Evolutionary conservation across 2,113 vertebrate species (phyloP), one percentile per base, ranked within the genome.

Genomic region (Canis aureus): DNA sequence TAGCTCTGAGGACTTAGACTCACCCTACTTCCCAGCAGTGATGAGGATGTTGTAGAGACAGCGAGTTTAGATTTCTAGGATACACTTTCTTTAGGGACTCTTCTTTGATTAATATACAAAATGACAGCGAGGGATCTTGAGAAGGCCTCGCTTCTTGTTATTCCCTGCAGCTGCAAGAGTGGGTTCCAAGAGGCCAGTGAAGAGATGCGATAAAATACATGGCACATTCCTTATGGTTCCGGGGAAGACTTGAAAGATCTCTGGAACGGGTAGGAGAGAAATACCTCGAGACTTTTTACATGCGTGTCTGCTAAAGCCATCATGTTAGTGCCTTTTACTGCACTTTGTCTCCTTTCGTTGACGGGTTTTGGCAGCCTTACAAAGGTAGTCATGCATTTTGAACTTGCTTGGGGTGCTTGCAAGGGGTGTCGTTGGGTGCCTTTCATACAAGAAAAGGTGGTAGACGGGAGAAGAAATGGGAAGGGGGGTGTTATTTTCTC

Each of bases 181-280:
- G 55, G 88, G 59, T 80, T 98, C 60, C 87, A 93, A 73, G 93
- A 94, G 95, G 86, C 53, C 62, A 60, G 32, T 49, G 69, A 89
- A 83, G 81, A 95, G 93, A 89, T 57, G 43, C 0, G 2, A 73
- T 84, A 51, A 93, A 79, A 67, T 73, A 78, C 88, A 59, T 38
- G 60, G 60, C 32, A 38, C 66, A 83, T 96, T 97, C 25, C 80
- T 91, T 66, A 80, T 13, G 71, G n/a, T 89, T 90, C 71, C 59
- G 43, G 19, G 17, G 20, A 89, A 95, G 57, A 80, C 79, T 73
- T 84, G 57, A 88, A 62, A 88, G 89, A 94, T 92, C 59, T 51
- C 69, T 92, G 87, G 97, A 91, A 94, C 2, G 35, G 55, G 8
- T 8, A 93, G 43, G 55, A 81, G 66, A 92, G 88, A 97, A 97